Percentiles rank a stretch among this genome's conserved stretches.
Conservation (phyloP, 2,797 vertebrate genomes). For the Leptodactylus fallax region DNA sequence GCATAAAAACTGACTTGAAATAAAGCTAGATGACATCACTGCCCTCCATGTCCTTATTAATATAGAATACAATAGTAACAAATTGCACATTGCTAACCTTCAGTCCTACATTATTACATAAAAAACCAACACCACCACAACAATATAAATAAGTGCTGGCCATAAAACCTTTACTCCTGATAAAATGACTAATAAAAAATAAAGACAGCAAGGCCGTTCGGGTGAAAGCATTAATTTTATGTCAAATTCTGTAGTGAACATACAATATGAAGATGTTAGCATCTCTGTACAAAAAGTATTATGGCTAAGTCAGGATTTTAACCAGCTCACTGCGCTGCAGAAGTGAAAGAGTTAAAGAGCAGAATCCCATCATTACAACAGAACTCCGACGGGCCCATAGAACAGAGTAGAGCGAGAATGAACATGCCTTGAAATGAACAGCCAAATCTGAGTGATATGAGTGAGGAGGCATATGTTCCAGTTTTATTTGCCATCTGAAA, state of each 20-base stretch:
- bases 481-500: constrained; percentile 49
- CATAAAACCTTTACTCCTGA: constrained; percentile 53
- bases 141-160: background rate
- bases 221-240: constrained; percentile 72
- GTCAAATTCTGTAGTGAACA: constrained; percentile 72
- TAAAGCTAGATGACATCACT: constrained; percentile 30
- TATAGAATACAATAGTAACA: background rate
- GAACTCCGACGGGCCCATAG: constrained; percentile 66
- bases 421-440: too few species aligned
- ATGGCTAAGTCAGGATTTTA: constrained; percentile 62
- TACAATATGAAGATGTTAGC: constrained; percentile 71
- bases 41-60: background rate
- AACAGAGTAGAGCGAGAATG: constrained; percentile 64
- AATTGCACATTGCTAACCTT: constrained; percentile 20
- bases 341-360: constrained; percentile 63
- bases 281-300: constrained; percentile 70
- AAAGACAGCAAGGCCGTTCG: constrained; percentile 65
- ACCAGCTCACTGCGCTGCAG: constrained; percentile 29
- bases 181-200: constrained; percentile 67
- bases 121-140: background rate
- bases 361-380: constrained; percentile 74
- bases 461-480: constrained; percentile 51
- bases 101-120: constrained; percentile 17
- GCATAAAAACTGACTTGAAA: background rate
- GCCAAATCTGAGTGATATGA: constrained; percentile 62